A percentile compares a stretch with the other conserved stretches of the same genome.
Evolutionary conservation across 2,113 vertebrate genomes (phyloP).

Genomic region (Atrichornis clamosus): DNA sequence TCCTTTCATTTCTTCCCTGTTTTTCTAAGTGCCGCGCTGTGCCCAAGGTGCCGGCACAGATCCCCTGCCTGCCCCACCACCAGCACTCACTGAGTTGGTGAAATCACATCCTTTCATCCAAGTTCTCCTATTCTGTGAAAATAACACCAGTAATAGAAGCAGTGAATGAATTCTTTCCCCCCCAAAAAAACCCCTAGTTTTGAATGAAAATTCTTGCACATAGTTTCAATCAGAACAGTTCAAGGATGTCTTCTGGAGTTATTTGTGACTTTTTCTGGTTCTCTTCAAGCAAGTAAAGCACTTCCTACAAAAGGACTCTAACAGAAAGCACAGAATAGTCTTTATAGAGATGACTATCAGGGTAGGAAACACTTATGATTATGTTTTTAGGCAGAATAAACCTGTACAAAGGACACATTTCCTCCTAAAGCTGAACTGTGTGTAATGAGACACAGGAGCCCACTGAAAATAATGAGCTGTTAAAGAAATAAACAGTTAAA

Average conservation of each 20-base stretch:
- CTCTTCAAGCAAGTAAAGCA: background rate
- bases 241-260: background rate
- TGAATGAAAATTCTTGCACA: slow-evolving; percentile 40
- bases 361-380: background rate
- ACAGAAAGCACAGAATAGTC: background rate
- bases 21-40: background rate
- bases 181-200: background rate
- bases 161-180: background rate
- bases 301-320: background rate
- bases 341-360: background rate
- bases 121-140: background rate
- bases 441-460: slow-evolving; percentile 52
- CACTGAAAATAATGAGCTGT: slow-evolving; percentile 56
- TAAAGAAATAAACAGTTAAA: slow-evolving; percentile 61
- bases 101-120: rapidly evolving
- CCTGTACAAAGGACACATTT: background rate
- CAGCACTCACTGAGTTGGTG: background rate
- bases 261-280: background rate
- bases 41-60: rapidly evolving
- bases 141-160: background rate
- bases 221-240: background rate
- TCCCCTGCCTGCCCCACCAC: rapidly evolving
- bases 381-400: slow-evolving; percentile 14
- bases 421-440: slow-evolving; percentile 1
- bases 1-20: background rate